A percentile compares a stretch with the other conserved stretches of the same genome.
Conservation (phyloP, 2,888 invertebrate species). For the Penaeus monodon region DNA sequence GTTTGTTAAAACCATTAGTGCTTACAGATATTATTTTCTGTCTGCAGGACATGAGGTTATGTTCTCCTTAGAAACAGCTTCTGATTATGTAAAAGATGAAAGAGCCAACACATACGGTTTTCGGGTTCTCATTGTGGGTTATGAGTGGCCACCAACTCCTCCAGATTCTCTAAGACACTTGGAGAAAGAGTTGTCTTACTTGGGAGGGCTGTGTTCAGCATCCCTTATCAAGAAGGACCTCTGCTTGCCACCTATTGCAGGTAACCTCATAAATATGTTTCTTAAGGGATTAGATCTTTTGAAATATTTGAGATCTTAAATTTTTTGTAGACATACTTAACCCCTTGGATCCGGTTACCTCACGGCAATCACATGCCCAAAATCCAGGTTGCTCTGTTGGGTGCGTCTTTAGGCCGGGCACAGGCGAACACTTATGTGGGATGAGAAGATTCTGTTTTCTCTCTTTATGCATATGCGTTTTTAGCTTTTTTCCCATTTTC, state of each 20-base stretch:
- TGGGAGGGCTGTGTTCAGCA: slow-evolving; percentile 92
- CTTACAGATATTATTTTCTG: background rate
- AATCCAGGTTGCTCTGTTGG: too few relatives aligned
- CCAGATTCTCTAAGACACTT: slow-evolving; percentile 77
- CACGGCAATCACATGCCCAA: too few relatives aligned
- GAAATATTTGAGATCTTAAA: background rate
- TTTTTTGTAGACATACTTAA: too few relatives aligned
- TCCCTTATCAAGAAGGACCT: slow-evolving; percentile 88
- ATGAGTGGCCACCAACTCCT: slow-evolving; percentile 72
- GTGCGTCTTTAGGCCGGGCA: too few relatives aligned
- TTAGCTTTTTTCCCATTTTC: too few relatives aligned
- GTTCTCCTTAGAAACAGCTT: slow-evolving; percentile 95
- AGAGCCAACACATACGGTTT: slow-evolving; percentile 84
- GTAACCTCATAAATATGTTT: slow-evolving; percentile 30
- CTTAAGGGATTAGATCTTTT: background rate
- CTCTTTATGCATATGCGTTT: too few relatives aligned
- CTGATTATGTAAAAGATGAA: slow-evolving; percentile 92
- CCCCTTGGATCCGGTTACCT: too few relatives aligned
- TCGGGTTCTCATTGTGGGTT: slow-evolving; percentile 87
- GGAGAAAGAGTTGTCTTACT: slow-evolving; percentile 90
- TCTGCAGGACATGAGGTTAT: slow-evolving; percentile 87
- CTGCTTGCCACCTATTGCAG: slow-evolving; percentile 73
- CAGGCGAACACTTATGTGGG: too few relatives aligned
- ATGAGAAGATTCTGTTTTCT: too few relatives aligned
- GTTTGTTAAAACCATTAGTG: too few relatives aligned